Conservation (phyloP, 1,140 invertebrate species). For the Tenebrio molitor region DNA sequence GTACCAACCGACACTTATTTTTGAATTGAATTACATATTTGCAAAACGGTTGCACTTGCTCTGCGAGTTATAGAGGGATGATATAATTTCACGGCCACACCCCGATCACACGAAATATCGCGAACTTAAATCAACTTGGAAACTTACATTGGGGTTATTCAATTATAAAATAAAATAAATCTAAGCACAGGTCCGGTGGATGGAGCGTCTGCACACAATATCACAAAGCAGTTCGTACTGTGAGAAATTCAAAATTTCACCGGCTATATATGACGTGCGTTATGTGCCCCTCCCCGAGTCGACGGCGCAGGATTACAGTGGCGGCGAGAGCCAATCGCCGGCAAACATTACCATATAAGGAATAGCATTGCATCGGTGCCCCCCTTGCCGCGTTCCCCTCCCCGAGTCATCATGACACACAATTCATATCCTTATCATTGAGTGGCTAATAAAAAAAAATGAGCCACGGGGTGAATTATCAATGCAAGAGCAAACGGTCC, state of each 20-base stretch:
- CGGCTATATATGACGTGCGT: conserved; percentile 55
- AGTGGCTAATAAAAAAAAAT: not conserved
- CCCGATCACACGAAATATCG: conserved; percentile 9
- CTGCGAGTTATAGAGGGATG: not conserved
- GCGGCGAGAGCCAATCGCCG: conserved; percentile 62
- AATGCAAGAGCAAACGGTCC: not conserved
- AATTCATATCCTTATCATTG: conserved; percentile 12
- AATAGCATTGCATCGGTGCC: conserved; percentile 63
- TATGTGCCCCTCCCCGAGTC: conserved; percentile 55
- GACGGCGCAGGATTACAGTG: conserved; percentile 54
- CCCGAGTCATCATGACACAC: conserved; percentile 21
- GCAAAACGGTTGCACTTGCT: too few relatives aligned
- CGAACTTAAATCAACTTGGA: conserved; percentile 4
- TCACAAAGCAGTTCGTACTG: conserved; percentile 60
- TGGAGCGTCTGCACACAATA: conserved; percentile 51
- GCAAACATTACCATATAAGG: conserved; percentile 66
- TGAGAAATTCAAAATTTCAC: conserved; percentile 55
- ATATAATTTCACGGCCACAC: conserved; percentile 48
- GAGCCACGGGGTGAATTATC: too few relatives aligned
- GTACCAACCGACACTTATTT: too few relatives aligned
- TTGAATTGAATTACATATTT: too few relatives aligned
- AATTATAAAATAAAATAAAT: conserved; percentile 14
- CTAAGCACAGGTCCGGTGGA: conserved; percentile 44
- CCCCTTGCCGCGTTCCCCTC: conserved; percentile 50
- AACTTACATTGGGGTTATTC: conserved; percentile 36